These are phyloP conservation scores for Pithys albifrons DNA, from an alignment of 2,113 vertebrate genomes.

Conservation along the genomic window DNA sequence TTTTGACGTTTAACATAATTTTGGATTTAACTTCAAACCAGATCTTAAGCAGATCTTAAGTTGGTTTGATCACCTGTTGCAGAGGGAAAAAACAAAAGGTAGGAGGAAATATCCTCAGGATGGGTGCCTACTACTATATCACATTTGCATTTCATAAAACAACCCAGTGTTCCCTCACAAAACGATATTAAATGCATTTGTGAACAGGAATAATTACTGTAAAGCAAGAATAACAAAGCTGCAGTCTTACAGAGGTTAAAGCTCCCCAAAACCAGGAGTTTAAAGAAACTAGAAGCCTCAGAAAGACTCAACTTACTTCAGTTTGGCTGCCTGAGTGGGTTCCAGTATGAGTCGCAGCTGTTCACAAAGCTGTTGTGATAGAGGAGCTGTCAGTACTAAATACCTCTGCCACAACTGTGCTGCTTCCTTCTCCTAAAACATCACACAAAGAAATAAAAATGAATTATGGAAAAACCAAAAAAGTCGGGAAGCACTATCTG, in stretches of 20 bases:
- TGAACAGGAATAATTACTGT: background rate
- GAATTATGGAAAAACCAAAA: background rate
- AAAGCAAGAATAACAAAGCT: background rate
- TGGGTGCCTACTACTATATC: background rate
- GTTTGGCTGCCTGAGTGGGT: constrained; percentile 91
- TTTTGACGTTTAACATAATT: background rate
- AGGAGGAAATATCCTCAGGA: background rate
- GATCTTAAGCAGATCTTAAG: background rate
- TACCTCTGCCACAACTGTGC: constrained; percentile 93
- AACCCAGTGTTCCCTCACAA: background rate
- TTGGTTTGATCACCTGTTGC: background rate
- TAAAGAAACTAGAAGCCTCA: background rate
- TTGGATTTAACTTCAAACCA: background rate
- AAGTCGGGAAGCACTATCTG: background rate
- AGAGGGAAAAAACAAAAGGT: background rate
- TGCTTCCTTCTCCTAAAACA: constrained; percentile 84
- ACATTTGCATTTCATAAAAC: background rate
- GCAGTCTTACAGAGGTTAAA: background rate
- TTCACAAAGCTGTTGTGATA: constrained; percentile 95
- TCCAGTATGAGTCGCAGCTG: constrained; percentile 95
- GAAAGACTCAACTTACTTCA: constrained; percentile 80
- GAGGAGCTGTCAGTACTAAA: constrained; percentile 86
- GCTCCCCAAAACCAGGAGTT: background rate
- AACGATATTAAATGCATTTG: background rate
- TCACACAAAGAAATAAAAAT: background rate